Base-by-base conservation (phyloP, 1,140 invertebrate genomes). In the Hycleus cichorii region DNA sequence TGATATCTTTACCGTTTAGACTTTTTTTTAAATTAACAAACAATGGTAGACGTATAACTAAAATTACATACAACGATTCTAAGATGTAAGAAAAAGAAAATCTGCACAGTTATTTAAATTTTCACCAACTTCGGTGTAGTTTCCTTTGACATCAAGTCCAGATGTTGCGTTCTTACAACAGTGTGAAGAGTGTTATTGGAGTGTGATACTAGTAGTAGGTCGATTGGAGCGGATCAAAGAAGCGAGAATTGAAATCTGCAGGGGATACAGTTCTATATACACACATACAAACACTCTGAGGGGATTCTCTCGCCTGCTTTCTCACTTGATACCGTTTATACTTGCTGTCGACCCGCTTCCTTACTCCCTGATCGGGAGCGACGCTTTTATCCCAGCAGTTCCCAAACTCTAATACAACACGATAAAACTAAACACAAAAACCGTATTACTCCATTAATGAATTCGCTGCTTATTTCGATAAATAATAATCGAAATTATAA, bases 161-260 rank as follows among this genome's bases (percentile, higher is more conserved):
- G 64, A 66, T 61, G 64, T 61, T 62, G 62, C 59, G 58, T 63
- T 66, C 57, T 57, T 63, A 55, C 46, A 38, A 47, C 47, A 54
- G 58, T 54, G 58, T 42, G 57, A 47, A 46, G 57, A 51, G 39
- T 44, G 57, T 58, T 64, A 62, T 62, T 57, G 48, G 63, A 52
- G 60, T 54, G 63, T 62, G 63, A 64, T 62, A 62, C 53, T 58
- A 51, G 27, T 46, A 42, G 47, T 38, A 47, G 43, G 59, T 57
- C 59, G 59, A 64, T 60, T 55, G 50, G 39, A 43, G 27, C 50
- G 63, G 62, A 64, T 64, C 62, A 64, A 64, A 64, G 59, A 53
- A 51, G 55, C 56, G 63, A 65, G 65, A 67, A 67, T 65, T 67
- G 65, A 67, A 67, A 67, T 67, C 65, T 58, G 63, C 65, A 65